phyloP scores from a whole-genome alignment of 2,797 vertebrate genomes.

The Phoxinus dragarum region DNA sequence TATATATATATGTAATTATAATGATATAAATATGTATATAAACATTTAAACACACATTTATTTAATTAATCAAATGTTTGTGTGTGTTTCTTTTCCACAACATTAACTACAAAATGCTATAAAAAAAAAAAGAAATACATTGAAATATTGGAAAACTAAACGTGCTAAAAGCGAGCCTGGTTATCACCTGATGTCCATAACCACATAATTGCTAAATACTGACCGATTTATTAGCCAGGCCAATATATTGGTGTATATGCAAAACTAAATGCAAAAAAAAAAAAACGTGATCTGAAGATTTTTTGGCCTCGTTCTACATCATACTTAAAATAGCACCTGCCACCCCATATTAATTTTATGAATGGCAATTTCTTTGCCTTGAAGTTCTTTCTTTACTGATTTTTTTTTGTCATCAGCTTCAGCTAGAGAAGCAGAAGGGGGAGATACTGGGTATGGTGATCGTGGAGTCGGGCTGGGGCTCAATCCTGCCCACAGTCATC shows the following conservation, averaged over 20 bases:
- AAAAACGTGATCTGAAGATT: background rate
- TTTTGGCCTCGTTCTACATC: background rate
- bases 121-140: background rate
- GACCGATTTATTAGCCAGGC: background rate
- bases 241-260: background rate
- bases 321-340: background rate
- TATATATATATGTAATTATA: too few relatives aligned
- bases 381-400: background rate
- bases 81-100: background rate
- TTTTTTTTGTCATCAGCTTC: constrained; percentile 77
- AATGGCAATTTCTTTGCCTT: background rate
- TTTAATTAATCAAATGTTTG: too few relatives aligned
- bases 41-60: too few relatives aligned
- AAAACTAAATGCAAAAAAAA: background rate
- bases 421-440: constrained; percentile 91
- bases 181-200: background rate
- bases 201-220: background rate
- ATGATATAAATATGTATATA: too few relatives aligned
- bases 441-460: constrained; percentile 82
- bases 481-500: constrained; percentile 95
- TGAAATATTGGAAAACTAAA: background rate
- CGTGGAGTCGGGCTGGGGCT: constrained; percentile 84
- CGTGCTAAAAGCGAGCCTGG: background rate
- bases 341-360: background rate
- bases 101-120: background rate